These are phyloP conservation scores for Haliaeetus leucogaster DNA, from an alignment of 2,113 vertebrate species.

Conservation along the genomic window DNA sequence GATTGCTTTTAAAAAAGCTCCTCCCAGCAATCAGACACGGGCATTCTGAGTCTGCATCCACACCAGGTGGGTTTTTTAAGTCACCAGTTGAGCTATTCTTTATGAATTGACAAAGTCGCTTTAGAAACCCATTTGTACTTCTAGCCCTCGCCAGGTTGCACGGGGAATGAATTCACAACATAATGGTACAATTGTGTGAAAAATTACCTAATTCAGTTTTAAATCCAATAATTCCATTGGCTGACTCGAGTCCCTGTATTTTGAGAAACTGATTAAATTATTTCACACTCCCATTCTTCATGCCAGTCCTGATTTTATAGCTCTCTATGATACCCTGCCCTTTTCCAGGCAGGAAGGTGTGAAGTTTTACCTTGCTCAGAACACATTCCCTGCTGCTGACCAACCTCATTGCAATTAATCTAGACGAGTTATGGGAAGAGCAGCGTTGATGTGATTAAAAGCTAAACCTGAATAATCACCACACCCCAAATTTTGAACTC, in stretches of 20 bases:
- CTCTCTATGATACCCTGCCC: background rate
- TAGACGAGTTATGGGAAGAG: background rate
- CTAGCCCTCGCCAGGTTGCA: background rate
- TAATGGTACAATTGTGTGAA: background rate
- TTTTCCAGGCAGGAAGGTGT: background rate
- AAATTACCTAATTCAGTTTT: slow-evolving; percentile 2
- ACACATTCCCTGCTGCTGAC: background rate
- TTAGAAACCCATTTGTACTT: background rate
- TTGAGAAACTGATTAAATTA: slow-evolving; percentile 23
- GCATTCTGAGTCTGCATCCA: background rate
- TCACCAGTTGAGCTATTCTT: background rate
- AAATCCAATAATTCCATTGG: background rate
- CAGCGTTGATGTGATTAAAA: background rate
- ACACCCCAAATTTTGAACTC: background rate
- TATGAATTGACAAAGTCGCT: background rate
- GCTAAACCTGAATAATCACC: background rate
- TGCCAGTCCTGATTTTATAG: background rate
- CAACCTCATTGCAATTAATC: background rate
- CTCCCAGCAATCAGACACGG: background rate
- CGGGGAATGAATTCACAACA: background rate
- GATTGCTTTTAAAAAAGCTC: background rate
- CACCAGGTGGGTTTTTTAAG: background rate
- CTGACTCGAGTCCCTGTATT: background rate
- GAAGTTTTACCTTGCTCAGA: background rate
- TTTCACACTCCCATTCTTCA: background rate